Conservation (phyloP, 2,888 invertebrate species). For the Apodemia mormo region DNA sequence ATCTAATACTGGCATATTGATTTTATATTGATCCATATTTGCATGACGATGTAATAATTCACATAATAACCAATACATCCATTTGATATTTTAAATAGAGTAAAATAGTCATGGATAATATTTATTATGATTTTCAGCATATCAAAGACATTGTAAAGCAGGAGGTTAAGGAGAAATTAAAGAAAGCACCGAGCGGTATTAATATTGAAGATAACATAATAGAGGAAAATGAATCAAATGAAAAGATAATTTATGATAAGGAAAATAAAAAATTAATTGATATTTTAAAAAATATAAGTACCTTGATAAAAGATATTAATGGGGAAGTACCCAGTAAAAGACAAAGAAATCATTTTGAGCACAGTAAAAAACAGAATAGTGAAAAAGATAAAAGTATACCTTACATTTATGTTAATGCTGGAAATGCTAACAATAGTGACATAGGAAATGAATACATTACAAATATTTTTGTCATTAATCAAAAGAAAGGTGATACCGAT, state of each 20-base stretch:
- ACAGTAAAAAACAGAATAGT: background rate
- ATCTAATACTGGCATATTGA: no score
- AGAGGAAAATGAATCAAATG: background rate
- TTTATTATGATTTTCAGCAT: background rate
- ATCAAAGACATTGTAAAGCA: background rate
- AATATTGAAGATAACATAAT: background rate
- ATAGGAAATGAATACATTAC: conserved; percentile 10
- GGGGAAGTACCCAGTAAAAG: background rate
- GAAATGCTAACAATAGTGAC: background rate
- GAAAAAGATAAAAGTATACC: background rate
- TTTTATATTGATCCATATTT: no score
- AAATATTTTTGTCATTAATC: background rate
- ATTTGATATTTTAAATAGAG: no score
- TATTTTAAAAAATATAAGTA: background rate
- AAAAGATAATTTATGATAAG: background rate
- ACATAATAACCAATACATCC: no score
- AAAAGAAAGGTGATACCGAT: background rate
- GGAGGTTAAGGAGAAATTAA: background rate
- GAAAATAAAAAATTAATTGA: background rate
- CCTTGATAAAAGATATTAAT: background rate
- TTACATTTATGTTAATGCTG: background rate
- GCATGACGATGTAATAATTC: no score
- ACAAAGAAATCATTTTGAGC: background rate
- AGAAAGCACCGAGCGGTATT: background rate
- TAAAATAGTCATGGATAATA: background rate